These are phyloP conservation scores for Drosophila yakuba DNA, from an alignment of 1,140 invertebrate species.

Conservation along the genomic window DNA sequence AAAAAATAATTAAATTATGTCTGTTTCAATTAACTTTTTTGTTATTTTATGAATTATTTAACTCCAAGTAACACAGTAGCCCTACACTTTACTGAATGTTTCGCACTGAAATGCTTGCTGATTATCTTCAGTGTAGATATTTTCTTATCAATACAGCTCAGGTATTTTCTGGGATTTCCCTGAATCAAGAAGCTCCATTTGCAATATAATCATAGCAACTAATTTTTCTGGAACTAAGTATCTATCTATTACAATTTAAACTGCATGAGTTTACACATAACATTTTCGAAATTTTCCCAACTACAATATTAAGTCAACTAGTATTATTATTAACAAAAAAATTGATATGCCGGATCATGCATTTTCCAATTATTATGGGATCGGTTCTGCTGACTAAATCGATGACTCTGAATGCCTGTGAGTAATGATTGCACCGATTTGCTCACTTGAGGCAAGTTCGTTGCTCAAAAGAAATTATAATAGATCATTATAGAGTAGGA, in stretches of 20 bases:
- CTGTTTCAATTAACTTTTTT: background rate
- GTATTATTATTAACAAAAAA: too few relatives aligned
- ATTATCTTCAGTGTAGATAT: background rate
- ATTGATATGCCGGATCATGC: background rate
- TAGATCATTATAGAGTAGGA: background rate
- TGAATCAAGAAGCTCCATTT: background rate
- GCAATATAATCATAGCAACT: too few relatives aligned
- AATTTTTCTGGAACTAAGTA: too few relatives aligned
- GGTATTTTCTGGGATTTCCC: background rate
- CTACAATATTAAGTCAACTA: background rate
- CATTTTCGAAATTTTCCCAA: background rate
- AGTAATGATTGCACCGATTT: conserved; percentile 30
- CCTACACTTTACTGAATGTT: too few relatives aligned
- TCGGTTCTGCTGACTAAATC: conserved; percentile 17
- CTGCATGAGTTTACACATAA: background rate
- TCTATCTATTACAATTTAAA: too few relatives aligned
- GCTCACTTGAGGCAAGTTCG: background rate
- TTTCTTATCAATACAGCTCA: background rate
- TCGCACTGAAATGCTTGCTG: background rate
- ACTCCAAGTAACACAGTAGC: too few relatives aligned
- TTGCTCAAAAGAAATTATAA: background rate
- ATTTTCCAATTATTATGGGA: conserved; percentile 5
- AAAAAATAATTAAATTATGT: conserved; percentile 1
- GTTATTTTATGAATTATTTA: too few relatives aligned
- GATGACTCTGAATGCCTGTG: conserved; percentile 13